Evolutionary conservation across 1,140 invertebrate species (phyloP).

Genomic region (Lordiphosa stackelbergi): DNA sequence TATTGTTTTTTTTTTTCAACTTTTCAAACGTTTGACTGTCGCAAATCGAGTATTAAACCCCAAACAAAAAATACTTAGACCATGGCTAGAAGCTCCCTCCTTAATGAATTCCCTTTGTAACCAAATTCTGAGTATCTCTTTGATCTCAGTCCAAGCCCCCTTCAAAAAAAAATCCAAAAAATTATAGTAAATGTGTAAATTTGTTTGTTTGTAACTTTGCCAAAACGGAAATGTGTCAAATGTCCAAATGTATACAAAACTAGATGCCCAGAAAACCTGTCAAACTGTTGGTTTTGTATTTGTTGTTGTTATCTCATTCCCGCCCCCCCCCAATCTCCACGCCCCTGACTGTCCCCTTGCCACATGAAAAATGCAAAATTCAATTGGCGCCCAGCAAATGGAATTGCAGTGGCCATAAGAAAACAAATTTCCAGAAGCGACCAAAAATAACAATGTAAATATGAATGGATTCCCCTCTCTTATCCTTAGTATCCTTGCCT

Average conservation of each 20-base stretch:
- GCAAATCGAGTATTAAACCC: not conserved
- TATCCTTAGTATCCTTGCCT: not conserved
- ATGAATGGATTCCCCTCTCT: not conserved
- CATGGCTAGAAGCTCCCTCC: not conserved
- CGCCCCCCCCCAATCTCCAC: not conserved
- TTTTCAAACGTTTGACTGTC: not conserved
- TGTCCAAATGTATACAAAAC: slow-evolving; percentile 26
- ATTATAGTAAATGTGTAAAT: too few relatives aligned
- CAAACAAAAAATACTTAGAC: not conserved
- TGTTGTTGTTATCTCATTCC: slow-evolving; percentile 22
- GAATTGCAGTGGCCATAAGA: slow-evolving; percentile 21
- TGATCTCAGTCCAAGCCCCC: slow-evolving; percentile 18
- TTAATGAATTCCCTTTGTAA: not conserved
- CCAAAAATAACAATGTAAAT: slow-evolving; percentile 24
- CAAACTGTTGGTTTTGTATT: slow-evolving; percentile 38
- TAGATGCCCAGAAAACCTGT: slow-evolving; percentile 23
- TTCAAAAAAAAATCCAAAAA: too few relatives aligned
- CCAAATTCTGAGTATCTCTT: not conserved
- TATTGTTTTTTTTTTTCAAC: too few relatives aligned
- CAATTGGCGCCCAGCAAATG: slow-evolving; percentile 29
- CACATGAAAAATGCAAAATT: slow-evolving; percentile 35
- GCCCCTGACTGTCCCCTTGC: not conserved
- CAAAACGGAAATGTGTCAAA: slow-evolving; percentile 51
- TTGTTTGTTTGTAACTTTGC: slow-evolving; percentile 17
- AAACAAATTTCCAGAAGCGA: slow-evolving; percentile 6